Base-by-base conservation (phyloP, 2,797 vertebrate genomes). In the Syncerus caffer region DNA sequence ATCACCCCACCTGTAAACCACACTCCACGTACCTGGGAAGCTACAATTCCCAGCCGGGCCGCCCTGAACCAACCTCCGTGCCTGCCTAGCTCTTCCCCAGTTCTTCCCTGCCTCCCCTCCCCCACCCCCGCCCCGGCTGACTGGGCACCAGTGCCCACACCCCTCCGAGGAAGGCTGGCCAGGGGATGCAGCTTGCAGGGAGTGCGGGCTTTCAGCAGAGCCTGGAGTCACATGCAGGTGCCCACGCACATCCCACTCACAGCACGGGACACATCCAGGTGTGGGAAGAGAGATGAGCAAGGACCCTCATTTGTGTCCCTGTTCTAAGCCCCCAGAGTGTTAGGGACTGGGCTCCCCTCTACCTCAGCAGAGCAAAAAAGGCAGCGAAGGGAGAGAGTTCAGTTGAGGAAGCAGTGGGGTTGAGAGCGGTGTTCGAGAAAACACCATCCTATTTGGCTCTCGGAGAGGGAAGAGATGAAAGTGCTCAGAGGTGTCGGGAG, bases 211-310 rank as follows among this genome's bases (percentile, higher is more conserved):
- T 78, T 78, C 0, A 3, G 79, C 42, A 79, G 58, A 79, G 51
- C n/a, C 38, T 25, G n/a, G 78, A 45, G 23, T 27, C 64, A 38
- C 4, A 62, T 2, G 9, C 74, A 55, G 47, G 47, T 27, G 25
- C 21, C 60, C 13, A 16, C 0, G 1, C 13, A 0, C 55, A 6
- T 50, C 50, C 13, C 19, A 13, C n/a, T 58, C 38, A 1, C 7
- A 23, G 58, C 4, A 2, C 1, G 7, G n/a, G 4, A 19, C 0
- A 2, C 19, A 45, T 60, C 60, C 62, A 60, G 71, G 7, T 51
- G 29, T 90, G 82, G 34, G 34, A 80, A 80, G 80, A 93, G 38
- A 57, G 64, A 42, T 2, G n/a, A 15, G 2, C 2, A 14, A n/a
- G 47, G 64, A 45, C 14, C 55, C 25, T 50, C 14, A 9, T 34